Evolutionary conservation across 2,888 invertebrate genomes (phyloP).

Genomic region (Aethes cnicana): DNA sequence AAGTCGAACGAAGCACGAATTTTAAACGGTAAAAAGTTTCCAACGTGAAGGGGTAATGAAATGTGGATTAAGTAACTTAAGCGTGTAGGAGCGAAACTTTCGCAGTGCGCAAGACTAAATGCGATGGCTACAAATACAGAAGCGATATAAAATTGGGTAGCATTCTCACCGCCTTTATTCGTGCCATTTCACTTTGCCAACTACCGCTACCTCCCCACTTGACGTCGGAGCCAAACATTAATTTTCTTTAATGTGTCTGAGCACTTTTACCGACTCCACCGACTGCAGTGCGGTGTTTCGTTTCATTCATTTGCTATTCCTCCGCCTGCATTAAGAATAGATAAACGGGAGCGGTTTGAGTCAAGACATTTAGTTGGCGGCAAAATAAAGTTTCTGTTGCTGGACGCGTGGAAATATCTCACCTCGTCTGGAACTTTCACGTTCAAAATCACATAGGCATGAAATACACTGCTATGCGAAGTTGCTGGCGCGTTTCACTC

Average conservation of each 20-base stretch:
- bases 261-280: slow-evolving; percentile 73
- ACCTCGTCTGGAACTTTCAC: neutral
- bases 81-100: slow-evolving; percentile 48
- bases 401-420: slow-evolving; percentile 15
- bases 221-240: slow-evolving; percentile 79
- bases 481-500: slow-evolving; percentile 1
- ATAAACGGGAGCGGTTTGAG: slow-evolving; percentile 57
- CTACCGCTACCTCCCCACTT: slow-evolving; percentile 70
- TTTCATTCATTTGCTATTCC: slow-evolving; percentile 73
- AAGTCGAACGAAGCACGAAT: slow-evolving; percentile 46
- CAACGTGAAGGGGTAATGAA: slow-evolving; percentile 55
- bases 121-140: slow-evolving; percentile 61
- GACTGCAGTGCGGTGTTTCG: slow-evolving; percentile 80
- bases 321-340: slow-evolving; percentile 74
- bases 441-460: slow-evolving; percentile 2
- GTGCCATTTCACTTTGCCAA: slow-evolving; percentile 78
- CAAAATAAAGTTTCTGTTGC: slow-evolving; percentile 62
- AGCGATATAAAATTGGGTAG: slow-evolving; percentile 69
- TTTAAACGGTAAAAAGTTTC: slow-evolving; percentile 38
- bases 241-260: slow-evolving; percentile 82
- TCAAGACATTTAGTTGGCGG: slow-evolving; percentile 66
- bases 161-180: slow-evolving; percentile 65
- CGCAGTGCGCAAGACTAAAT: slow-evolving; percentile 56
- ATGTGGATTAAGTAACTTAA: slow-evolving; percentile 62
- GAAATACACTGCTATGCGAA: neutral